These are phyloP conservation scores for Charaxes varanes DNA, from an alignment of 1,140 invertebrate species.

Conservation along the genomic window DNA sequence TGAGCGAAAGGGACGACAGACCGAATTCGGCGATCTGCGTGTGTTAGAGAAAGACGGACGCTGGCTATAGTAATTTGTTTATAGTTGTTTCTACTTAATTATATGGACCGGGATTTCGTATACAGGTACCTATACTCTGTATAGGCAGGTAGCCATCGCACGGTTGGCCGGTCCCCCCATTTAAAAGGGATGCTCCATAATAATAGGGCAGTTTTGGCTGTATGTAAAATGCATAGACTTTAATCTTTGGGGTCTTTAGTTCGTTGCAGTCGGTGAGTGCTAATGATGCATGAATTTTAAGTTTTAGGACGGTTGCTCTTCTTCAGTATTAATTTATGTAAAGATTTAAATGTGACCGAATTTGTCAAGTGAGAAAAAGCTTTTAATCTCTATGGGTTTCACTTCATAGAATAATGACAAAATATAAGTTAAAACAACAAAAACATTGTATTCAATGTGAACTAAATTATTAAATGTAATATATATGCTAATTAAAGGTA, in stretches of 20 bases:
- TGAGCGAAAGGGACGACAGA: constrained; percentile 35
- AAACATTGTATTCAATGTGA: no score
- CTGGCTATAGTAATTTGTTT: constrained; percentile 44
- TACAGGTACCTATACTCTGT: constrained; percentile 52
- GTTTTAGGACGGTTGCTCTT: constrained; percentile 7
- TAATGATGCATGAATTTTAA: constrained; percentile 46
- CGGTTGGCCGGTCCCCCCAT: constrained; percentile 62
- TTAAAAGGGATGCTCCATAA: constrained; percentile 51
- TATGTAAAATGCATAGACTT: constrained; percentile 31
- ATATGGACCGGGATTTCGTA: constrained; percentile 56
- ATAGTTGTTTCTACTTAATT: constrained; percentile 50
- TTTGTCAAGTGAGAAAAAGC: no score
- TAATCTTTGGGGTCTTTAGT: constrained; percentile 39
- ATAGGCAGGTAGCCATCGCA: constrained; percentile 57
- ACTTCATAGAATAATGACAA: no score
- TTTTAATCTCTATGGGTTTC: no score
- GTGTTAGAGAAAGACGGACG: constrained; percentile 37
- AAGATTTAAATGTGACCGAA: background rate
- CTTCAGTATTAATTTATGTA: background rate
- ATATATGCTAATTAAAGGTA: no score
- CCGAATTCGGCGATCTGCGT: constrained; percentile 16
- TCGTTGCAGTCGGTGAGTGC: constrained; percentile 46
- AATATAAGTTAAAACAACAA: no score
- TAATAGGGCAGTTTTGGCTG: constrained; percentile 42
- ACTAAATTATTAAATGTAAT: no score